These are phyloP conservation scores for Ceraclea dissimilis DNA, from an alignment of 2,888 invertebrate species.

Conservation along the genomic window DNA sequence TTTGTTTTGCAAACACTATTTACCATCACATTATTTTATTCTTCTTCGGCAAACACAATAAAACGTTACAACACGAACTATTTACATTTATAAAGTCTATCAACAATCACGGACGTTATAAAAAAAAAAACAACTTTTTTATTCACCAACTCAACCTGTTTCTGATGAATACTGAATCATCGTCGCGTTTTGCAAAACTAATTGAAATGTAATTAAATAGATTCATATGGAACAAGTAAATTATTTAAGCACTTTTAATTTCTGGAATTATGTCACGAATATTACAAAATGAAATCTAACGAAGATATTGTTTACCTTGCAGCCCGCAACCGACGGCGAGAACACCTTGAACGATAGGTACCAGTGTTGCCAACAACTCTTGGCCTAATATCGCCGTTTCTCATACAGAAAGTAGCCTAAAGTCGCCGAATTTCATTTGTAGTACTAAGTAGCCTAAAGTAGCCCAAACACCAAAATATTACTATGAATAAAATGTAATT, in stretches of 20 bases:
- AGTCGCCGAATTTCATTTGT: too few species aligned
- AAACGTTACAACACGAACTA: constrained; percentile 10
- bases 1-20: constrained; percentile 13
- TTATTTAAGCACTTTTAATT: background rate
- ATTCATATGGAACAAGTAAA: background rate
- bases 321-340: constrained; percentile 11
- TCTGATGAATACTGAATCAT: constrained; percentile 16
- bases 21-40: constrained; percentile 16
- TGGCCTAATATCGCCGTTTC: too few species aligned
- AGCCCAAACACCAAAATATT: too few species aligned
- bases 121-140: constrained; percentile 21
- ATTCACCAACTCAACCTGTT: constrained; percentile 23
- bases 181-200: constrained; percentile 18
- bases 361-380: too few species aligned
- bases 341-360: constrained; percentile 23
- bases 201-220: background rate
- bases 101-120: constrained; percentile 10
- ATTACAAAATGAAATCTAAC: background rate
- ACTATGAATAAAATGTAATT: too few species aligned
- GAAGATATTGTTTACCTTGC: constrained; percentile 15
- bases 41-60: constrained; percentile 6
- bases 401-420: too few species aligned
- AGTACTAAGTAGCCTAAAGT: too few species aligned
- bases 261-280: background rate
- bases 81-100: constrained; percentile 8